Evolutionary conservation across 2,888 invertebrate species (phyloP).

Genomic region (Brachyopa scutellaris): DNA sequence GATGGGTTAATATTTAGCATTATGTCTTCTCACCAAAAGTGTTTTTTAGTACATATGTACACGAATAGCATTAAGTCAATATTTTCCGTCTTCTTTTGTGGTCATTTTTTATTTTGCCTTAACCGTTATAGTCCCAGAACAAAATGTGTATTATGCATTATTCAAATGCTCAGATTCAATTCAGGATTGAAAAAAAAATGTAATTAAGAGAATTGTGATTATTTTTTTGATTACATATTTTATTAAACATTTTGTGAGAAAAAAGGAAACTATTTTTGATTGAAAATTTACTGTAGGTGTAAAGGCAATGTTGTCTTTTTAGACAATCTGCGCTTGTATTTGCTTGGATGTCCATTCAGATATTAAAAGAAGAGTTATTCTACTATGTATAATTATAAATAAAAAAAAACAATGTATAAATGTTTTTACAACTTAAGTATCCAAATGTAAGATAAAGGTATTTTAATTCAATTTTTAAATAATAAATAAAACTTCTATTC

Average conservation of each 20-base stretch:
- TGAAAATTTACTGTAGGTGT: constrained; percentile 67
- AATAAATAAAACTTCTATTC: constrained; percentile 59
- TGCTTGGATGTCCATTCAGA: constrained; percentile 52
- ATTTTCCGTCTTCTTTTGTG: neutral
- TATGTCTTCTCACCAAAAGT: constrained; percentile 55
- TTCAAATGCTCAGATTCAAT: neutral
- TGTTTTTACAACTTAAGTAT: constrained; percentile 52
- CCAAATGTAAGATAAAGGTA: constrained; percentile 62
- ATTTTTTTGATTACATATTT: constrained; percentile 11
- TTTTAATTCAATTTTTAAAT: constrained; percentile 51
- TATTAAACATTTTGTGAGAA: constrained; percentile 17
- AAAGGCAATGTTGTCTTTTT: constrained; percentile 63
- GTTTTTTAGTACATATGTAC: constrained; percentile 39
- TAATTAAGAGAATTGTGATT: constrained; percentile 43
- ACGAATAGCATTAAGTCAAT: constrained; percentile 7
- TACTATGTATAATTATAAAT: constrained; percentile 28
- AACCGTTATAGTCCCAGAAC: no score
- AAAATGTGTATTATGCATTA: no score
- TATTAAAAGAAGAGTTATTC: constrained; percentile 32
- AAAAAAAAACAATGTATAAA: constrained; percentile 30
- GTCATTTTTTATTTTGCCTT: no score
- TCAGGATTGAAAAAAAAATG: no score
- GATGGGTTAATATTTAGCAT: constrained; percentile 40
- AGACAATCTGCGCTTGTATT: constrained; percentile 57
- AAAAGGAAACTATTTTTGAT: constrained; percentile 64